phyloP scores from a whole-genome alignment of 2,888 invertebrate species.

The Orthosia incerta region DNA sequence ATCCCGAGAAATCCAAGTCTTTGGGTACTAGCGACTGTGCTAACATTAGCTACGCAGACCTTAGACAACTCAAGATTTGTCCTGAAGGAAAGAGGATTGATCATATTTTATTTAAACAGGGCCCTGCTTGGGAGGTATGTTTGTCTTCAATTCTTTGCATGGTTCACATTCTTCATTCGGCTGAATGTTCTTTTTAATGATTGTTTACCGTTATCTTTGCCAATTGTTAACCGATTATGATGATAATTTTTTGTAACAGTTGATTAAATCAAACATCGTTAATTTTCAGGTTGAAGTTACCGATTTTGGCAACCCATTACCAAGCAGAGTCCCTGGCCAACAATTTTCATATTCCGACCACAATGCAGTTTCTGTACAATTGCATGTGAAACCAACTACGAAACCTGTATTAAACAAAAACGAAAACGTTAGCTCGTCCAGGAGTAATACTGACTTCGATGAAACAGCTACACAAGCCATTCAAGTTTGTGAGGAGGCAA shows the following conservation, averaged over 20 bases:
- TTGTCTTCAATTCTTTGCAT: neutral
- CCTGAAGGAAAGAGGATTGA: conserved; percentile 97
- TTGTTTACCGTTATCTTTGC: no score
- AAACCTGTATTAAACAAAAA: conserved; percentile 32
- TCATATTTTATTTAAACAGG: conserved; percentile 94
- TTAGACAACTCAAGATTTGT: conserved; percentile 84
- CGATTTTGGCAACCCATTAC: conserved; percentile 93
- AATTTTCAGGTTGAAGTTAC: conserved; percentile 78
- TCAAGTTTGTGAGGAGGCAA: conserved; percentile 91
- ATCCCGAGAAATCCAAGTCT: conserved; percentile 68
- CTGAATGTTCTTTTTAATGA: no score
- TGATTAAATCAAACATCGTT: neutral
- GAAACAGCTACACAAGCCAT: conserved; percentile 91
- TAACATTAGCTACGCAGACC: conserved; percentile 95
- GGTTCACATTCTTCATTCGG: neutral
- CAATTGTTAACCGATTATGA: no score
- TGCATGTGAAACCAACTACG: conserved; percentile 73
- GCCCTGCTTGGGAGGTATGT: conserved; percentile 78
- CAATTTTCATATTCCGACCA: conserved; percentile 97
- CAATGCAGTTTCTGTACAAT: conserved; percentile 94
- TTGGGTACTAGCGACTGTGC: conserved; percentile 93
- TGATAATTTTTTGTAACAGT: neutral
- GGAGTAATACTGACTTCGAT: conserved; percentile 61
- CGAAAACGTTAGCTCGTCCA: neutral
- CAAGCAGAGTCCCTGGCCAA: conserved; percentile 93